Percentiles rank a stretch among this genome's conserved stretches.
Evolutionary conservation across 2,888 invertebrate species (phyloP).

Genomic region (Anorthoa munda): DNA sequence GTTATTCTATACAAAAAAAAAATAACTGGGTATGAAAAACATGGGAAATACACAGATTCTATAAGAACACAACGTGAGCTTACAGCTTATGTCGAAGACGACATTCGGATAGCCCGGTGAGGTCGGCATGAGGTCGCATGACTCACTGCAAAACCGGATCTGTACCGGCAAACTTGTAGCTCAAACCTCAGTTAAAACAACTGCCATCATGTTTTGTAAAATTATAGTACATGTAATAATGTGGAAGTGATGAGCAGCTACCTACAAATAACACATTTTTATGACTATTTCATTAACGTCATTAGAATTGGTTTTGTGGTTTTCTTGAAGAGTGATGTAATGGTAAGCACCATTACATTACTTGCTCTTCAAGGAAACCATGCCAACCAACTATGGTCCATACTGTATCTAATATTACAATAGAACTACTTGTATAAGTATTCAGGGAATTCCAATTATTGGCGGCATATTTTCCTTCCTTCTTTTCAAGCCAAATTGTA

Average conservation of each 20-base stretch:
- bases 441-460: too few relatives aligned
- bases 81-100: constrained; percentile 66
- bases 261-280: constrained; percentile 31
- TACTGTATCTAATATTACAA: neutral
- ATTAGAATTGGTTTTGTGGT: constrained; percentile 21
- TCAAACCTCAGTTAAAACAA: constrained; percentile 27
- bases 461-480: too few relatives aligned
- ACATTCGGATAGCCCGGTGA: constrained; percentile 73
- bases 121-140: constrained; percentile 85
- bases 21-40: constrained; percentile 14
- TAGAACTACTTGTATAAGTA: neutral
- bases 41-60: constrained; percentile 36
- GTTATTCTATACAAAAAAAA: neutral
- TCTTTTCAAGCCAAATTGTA: too few relatives aligned
- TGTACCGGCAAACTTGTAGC: constrained; percentile 58
- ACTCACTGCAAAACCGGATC: constrained; percentile 87
- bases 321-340: constrained; percentile 19
- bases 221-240: constrained; percentile 31
- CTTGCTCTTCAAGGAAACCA: too few relatives aligned
- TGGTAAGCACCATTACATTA: neutral
- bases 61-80: constrained; percentile 29
- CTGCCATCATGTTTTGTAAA: constrained; percentile 38
- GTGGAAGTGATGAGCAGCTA: constrained; percentile 16
- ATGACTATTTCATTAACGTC: neutral
- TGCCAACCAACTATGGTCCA: too few relatives aligned